Conservation (phyloP, 2,888 invertebrate species). For the Cistogaster globosa region DNA sequence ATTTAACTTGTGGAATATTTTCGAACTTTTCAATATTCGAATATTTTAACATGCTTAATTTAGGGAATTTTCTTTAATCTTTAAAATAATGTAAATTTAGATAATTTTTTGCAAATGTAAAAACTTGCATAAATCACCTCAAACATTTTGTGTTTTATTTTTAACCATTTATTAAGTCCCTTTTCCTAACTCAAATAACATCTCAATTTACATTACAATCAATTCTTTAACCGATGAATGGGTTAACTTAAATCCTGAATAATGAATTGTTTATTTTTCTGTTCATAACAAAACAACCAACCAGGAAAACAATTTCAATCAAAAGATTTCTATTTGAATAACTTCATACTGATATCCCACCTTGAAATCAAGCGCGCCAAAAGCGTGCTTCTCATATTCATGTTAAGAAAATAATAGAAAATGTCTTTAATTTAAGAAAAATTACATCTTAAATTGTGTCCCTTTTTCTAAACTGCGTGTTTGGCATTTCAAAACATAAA, state of each 20-base stretch:
- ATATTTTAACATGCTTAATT: too few relatives aligned
- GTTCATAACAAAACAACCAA: conserved; percentile 30
- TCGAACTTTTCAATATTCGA: too few relatives aligned
- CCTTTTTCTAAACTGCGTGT: conserved; percentile 47
- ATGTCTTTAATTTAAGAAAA: conserved; percentile 56
- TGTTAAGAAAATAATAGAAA: conserved; percentile 27
- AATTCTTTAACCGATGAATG: conserved; percentile 10
- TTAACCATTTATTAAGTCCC: not conserved
- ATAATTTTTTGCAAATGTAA: too few relatives aligned
- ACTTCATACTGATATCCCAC: conserved; percentile 28
- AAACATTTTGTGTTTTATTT: not conserved
- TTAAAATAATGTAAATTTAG: too few relatives aligned
- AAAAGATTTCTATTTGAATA: conserved; percentile 42
- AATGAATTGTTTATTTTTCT: conserved; percentile 49
- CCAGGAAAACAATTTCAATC: conserved; percentile 19
- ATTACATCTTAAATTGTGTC: conserved; percentile 50
- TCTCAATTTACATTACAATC: conserved; percentile 36
- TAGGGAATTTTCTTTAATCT: too few relatives aligned
- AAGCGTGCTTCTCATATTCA: conserved; percentile 43
- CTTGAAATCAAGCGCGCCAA: conserved; percentile 10
- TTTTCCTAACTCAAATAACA: too few relatives aligned
- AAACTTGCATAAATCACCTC: not conserved
- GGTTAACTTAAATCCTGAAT: conserved; percentile 30
- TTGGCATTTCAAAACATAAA: conserved; percentile 54
- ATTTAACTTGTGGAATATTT: too few relatives aligned